Conservation (phyloP, 2,888 invertebrate species). For the Chrysolina haemoptera region DNA sequence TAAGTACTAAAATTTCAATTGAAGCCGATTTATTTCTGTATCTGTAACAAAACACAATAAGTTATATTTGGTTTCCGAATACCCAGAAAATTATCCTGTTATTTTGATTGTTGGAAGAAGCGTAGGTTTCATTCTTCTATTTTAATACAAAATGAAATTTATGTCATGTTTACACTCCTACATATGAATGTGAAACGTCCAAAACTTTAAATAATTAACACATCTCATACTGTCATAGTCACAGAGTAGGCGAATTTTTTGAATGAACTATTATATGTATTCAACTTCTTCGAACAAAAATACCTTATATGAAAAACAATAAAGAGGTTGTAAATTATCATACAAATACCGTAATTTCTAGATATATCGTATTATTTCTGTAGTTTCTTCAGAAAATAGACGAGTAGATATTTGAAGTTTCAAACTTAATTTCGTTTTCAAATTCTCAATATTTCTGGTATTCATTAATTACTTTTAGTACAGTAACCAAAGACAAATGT, state of each 20-base stretch:
- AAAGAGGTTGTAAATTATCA: neutral
- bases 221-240: neutral
- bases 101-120: neutral
- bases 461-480: no score
- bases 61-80: neutral
- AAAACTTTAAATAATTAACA: neutral
- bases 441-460: no score
- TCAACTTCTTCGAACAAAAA: neutral
- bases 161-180: slow-evolving; percentile 8
- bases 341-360: neutral
- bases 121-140: slow-evolving; percentile 1
- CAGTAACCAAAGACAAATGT: no score
- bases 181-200: slow-evolving; percentile 8
- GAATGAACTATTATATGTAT: neutral
- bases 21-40: no score
- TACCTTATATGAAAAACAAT: neutral
- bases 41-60: no score
- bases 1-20: no score
- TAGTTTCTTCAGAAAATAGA: neutral
- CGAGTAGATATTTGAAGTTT: neutral
- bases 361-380: neutral
- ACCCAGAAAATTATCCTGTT: neutral
- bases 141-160: neutral
- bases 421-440: no score
- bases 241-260: neutral